These are phyloP conservation scores for Seira ritae DNA, from an alignment of 2,888 invertebrate species.

Conservation along the genomic window DNA sequence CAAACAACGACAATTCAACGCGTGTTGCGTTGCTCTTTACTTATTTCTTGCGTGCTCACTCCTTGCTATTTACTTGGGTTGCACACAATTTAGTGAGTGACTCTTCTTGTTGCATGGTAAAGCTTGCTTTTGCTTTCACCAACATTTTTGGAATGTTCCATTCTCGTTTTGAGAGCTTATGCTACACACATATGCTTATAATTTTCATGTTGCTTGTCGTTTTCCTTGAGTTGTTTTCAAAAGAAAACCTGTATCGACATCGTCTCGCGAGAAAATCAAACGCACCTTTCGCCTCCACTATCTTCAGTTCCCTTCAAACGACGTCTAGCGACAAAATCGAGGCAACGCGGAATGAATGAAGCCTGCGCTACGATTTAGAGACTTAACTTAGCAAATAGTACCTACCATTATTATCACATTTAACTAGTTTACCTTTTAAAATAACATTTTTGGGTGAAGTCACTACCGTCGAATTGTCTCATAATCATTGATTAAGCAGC, in stretches of 20 bases:
- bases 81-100: background rate
- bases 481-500: no score
- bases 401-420: no score
- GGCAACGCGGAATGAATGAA: no score
- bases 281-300: no score
- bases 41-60: background rate
- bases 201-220: background rate
- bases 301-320: no score
- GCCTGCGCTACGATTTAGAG: no score
- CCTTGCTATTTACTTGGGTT: background rate
- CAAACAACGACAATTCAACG: background rate
- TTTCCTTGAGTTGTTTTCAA: background rate
- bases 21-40: slow-evolving; percentile 18
- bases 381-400: no score
- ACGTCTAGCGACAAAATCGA: no score
- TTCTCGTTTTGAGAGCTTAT: no score
- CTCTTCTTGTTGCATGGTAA: background rate
- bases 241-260: background rate
- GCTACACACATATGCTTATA: background rate
- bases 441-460: no score
- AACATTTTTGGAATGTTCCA: background rate
- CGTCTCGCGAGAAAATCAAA: background rate
- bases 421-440: no score
- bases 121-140: background rate
- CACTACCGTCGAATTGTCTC: no score